Evolutionary conservation across 1,140 invertebrate species (phyloP), one percentile per base, ranked within the genome.

Genomic region (Bombus pyrosoma): DNA sequence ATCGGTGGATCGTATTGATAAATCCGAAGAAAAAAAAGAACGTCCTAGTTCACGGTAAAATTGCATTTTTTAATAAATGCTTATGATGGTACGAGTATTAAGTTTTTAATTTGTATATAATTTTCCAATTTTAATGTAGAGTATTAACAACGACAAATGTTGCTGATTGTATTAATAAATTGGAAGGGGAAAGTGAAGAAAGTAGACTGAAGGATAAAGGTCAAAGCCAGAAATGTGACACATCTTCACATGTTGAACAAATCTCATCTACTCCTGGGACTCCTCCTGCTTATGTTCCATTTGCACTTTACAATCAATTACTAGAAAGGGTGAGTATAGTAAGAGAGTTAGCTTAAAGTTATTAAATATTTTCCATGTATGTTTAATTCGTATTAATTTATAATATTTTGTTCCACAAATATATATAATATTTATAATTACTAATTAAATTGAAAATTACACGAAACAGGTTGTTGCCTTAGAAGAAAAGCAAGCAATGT

Each of bases 301-400:
- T 94, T 90, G 91, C 93, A 72, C 87, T 95, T 83, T 95, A 94
- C 82, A 93, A 87, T 89, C 93, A 95, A 90, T 87, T 95, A 62
- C 85, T 95, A 80, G 93, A 95, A 85, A 94, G 93, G 91, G 95
- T 95, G 90, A 92, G 75, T 89, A 85, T 71, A 71, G 10, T 32
- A 22, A 41, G 9, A n/a, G 39, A 47, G 25, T 28, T 57, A 64
- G 22, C 15, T 18, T 66, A 34, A 66, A 18, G 15, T 34, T 66
- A 66, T 66, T 34, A 66, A 66, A 32, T 47, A 43, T 22, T 80
- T 75, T 32, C 39, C 66, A 25, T 37, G 53, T 75, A 57, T n/a
- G 41, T 62, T 62, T 62, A 62, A 62, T 71, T 43, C 34, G 22
- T 25, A 75, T 47, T 25, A 53, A 75, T 53, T 34, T 53, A 22